Base-by-base conservation (phyloP, 2,888 invertebrate genomes). In the Drosophila fungiperda region DNA sequence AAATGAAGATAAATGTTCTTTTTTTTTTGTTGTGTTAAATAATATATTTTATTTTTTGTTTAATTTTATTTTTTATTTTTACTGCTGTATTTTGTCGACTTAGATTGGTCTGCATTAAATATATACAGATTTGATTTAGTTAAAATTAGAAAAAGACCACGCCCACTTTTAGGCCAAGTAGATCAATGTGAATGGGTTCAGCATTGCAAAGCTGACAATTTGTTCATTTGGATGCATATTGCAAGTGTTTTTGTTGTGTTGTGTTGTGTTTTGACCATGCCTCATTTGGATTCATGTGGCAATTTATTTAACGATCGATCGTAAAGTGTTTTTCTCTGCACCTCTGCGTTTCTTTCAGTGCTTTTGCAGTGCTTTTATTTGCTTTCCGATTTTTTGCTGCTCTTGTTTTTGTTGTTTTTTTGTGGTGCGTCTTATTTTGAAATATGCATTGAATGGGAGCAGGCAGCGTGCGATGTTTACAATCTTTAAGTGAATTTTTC, bases 231-330 rank as follows among this genome's bases (percentile, higher is more conserved):
- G 49, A 2, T 26, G 49, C 17, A 17, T 1, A 17, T 9, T 33
- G 26, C 29, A 67, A 57, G 29, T 57, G 45, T 4, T 23, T 23
- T 23, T 45, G 45, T 63, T 81, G 81, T 61, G 76, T 52, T 62
- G 64, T 83, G 82, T 60, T 76, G 78, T 74, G 75, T 88, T 85
- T 75, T 79, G 87, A 64, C 85, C 85, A 85, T 85, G 90, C 89
- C 88, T 90, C 88, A 81, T 90, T 90, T 82, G 64, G 78, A 84
- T 90, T 89, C 82, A 90, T 89, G 85, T 84, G 85, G 81, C 91
- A 91, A 90, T 91, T 91, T 83, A 78, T 90, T 92, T 91, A 88
- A 91, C 88, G 91, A 91, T 87, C 85, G 88, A 91, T 92, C 92
- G 88, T 92, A 91, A 92, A 91, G 83, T 80, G 86, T 35, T 68